These are phyloP conservation scores for Hippocampus guttulatus DNA, from an alignment of 2,113 vertebrate species.

Conservation along the genomic window DNA sequence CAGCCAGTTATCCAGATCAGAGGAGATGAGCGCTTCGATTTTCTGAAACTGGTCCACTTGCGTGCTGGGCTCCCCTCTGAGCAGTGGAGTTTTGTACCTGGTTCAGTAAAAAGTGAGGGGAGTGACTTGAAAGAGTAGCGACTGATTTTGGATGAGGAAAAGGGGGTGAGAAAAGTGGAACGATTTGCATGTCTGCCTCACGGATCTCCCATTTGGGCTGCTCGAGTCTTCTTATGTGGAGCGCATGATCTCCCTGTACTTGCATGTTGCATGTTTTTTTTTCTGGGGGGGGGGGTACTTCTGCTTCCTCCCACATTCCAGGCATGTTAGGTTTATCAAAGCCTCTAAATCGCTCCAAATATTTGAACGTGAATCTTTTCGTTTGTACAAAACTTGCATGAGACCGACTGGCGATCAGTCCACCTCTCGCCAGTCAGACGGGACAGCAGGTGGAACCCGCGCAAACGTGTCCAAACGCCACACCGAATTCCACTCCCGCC, in stretches of 20 bases:
- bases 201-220: neutral
- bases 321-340: neutral
- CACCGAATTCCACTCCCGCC: neutral
- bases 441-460: neutral
- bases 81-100: slow-evolving; percentile 83
- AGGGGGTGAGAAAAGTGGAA: neutral
- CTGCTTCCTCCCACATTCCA: neutral
- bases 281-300: too few relatives aligned
- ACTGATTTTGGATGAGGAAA: neutral
- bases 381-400: neutral
- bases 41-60: slow-evolving; percentile 77
- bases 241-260: too few relatives aligned
- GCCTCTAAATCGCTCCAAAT: neutral
- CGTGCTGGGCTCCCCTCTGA: slow-evolving; percentile 75
- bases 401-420: neutral
- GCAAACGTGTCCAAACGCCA: neutral
- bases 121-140: neutral
- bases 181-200: neutral
- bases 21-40: slow-evolving; percentile 80
- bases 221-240: neutral
- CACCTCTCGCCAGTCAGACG: neutral
- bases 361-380: neutral
- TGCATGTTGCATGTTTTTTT: too few relatives aligned
- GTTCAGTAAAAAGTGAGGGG: slow-evolving; percentile 7
- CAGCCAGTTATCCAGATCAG: slow-evolving; percentile 87